Percentiles rank a stretch among this genome's conserved stretches.
These are phyloP conservation scores for Tipula confusa DNA, from an alignment of 2,888 invertebrate species.

Conservation along the genomic window DNA sequence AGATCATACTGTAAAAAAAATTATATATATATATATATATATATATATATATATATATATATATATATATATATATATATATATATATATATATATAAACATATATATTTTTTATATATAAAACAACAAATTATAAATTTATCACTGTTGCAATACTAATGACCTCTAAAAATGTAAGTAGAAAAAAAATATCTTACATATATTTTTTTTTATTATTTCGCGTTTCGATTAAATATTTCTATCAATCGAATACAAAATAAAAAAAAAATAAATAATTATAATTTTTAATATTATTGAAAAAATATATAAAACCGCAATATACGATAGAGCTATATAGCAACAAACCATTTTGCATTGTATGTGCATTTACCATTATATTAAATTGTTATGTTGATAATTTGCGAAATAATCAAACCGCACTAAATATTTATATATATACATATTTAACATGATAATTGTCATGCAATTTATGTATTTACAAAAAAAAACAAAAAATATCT, in stretches of 20 bases:
- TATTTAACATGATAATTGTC: background rate
- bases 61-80: no score
- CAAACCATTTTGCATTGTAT: background rate
- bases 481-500: no score
- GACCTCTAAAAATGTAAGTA: slow-evolving; percentile 20
- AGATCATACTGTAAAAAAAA: no score
- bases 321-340: background rate
- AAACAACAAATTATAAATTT: background rate
- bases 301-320: background rate
- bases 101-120: no score
- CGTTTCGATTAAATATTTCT: background rate
- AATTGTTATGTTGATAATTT: background rate
- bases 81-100: no score
- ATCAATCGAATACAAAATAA: background rate
- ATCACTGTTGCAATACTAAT: background rate
- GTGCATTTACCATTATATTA: background rate
- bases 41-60: no score
- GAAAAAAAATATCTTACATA: background rate
- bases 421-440: background rate
- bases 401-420: background rate
- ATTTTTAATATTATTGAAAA: background rate
- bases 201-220: background rate
- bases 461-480: background rate
- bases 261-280: background rate
- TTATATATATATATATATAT: no score